phyloP scores from a whole-genome alignment of 2,888 invertebrate genomes.

The Nomada lathburiana region DNA sequence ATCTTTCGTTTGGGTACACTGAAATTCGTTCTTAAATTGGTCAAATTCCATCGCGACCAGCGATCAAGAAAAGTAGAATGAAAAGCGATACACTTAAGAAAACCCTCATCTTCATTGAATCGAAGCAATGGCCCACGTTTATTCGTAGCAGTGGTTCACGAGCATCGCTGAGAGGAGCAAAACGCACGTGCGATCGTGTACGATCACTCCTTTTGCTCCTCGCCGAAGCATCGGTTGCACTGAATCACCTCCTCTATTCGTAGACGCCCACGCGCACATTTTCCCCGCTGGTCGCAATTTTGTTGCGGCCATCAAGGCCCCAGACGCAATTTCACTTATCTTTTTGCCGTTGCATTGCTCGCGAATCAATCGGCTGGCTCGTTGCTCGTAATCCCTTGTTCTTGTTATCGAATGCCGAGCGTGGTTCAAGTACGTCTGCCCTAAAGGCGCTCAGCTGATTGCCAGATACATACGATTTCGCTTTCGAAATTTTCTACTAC shows the following conservation, averaged over 20 bases:
- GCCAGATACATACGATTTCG: background rate
- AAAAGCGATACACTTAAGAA: background rate
- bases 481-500: background rate
- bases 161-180: conserved; percentile 23
- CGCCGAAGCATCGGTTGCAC: conserved; percentile 22
- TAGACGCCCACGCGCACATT: conserved; percentile 38
- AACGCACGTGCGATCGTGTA: conserved; percentile 35
- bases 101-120: conserved; percentile 17
- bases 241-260: conserved; percentile 48
- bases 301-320: conserved; percentile 30
- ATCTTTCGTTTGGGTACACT: too few species aligned
- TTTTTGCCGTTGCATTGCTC: conserved; percentile 20
- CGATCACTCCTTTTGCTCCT: conserved; percentile 24
- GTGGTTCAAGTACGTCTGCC: background rate
- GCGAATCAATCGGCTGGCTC: conserved; percentile 18
- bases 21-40: background rate
- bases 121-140: conserved; percentile 12
- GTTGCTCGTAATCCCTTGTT: conserved; percentile 4
- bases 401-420: background rate
- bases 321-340: background rate
- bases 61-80: background rate
- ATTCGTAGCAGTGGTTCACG: conserved; percentile 30
- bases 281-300: conserved; percentile 25
- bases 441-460: background rate
- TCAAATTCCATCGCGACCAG: background rate